Base-by-base conservation (phyloP, 2,797 vertebrate species). In the Siniperca obscura region DNA sequence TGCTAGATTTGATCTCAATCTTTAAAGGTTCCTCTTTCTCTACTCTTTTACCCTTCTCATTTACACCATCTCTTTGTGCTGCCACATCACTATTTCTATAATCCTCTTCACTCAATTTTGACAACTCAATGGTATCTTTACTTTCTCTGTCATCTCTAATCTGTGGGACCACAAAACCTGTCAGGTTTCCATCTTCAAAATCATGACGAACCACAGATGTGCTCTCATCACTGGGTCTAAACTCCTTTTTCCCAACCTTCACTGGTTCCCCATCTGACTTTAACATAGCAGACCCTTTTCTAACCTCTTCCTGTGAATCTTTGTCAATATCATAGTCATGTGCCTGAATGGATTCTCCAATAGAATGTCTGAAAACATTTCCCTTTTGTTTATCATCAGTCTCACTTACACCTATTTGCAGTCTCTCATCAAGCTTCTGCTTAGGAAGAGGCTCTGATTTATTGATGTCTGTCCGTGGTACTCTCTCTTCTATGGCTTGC, bases 401-500 rank as follows among this genome's bases (percentile, higher is more conserved):
- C 55, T 81, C 42, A 14, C 48, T 69, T 14, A 59, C 73, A 73
- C 42, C 22, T 11, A 42, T 73, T 53, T 83, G 64, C 38, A 48
- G 19, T 71, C n/a, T 60, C 25, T 84, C 75, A 60, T 74, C 68
- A 25, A 55, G 14, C 16, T 69, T 68, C 10, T 86, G 75, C 40
- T 73, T 25, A 40, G 25, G n/a, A 59, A 56, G 62, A 69, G 53
- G 25, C 30, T 67, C 75, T 13, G 74, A 50, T 80, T 75, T 62
- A 22, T 19, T 44, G 62, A 60, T 13, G 36, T 76, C 78, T 70
- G 67, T 73, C 61, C 74, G 84, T 17, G 94, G 92, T 21, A 21
- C 27, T 1, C 91, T 92, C 22, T 95, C 92, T 48, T 93, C 59
- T 55, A 95, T 94, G 14, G 92, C 90, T 76, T 92, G 66, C 66